Conservation (phyloP, 1,140 invertebrate species). For the Artemia franciscana region DNA sequence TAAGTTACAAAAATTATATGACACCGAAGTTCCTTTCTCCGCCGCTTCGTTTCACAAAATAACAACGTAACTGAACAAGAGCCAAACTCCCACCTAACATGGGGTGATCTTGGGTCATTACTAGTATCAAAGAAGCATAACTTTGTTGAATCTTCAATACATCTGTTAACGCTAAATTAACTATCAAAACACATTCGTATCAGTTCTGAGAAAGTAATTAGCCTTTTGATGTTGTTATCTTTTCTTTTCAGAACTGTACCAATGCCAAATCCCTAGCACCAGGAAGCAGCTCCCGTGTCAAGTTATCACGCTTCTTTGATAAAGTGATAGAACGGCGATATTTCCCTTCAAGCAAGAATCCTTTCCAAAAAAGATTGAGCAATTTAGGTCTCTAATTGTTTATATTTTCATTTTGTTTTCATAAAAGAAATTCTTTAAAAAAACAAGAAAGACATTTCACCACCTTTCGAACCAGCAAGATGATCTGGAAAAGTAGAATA, state of each 20-base stretch:
- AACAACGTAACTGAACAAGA: no score
- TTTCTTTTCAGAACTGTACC: conserved; percentile 35
- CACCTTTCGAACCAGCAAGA: neutral
- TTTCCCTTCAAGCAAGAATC: conserved; percentile 24
- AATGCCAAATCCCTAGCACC: conserved; percentile 62
- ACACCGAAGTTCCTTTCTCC: no score
- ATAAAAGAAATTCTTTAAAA: neutral
- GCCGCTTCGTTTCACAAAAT: no score
- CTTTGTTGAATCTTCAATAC: no score
- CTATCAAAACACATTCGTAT: no score
- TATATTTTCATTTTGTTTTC: neutral
- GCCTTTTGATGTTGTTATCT: conserved; percentile 6
- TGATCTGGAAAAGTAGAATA: neutral
- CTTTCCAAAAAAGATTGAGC: neutral
- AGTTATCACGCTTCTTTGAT: conserved; percentile 79
- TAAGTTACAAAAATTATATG: no score
- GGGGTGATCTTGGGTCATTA: no score
- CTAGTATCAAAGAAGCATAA: no score
- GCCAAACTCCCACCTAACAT: no score
- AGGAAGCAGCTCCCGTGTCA: conserved; percentile 71
- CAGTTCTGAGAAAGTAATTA: no score
- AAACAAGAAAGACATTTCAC: neutral
- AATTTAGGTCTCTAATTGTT: neutral
- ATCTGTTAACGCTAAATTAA: no score
- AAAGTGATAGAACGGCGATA: conserved; percentile 58